Evolutionary conservation across 1,140 invertebrate species (phyloP), one percentile per base, ranked within the genome.

Genomic region (Panagrolaimus sp.): DNA sequence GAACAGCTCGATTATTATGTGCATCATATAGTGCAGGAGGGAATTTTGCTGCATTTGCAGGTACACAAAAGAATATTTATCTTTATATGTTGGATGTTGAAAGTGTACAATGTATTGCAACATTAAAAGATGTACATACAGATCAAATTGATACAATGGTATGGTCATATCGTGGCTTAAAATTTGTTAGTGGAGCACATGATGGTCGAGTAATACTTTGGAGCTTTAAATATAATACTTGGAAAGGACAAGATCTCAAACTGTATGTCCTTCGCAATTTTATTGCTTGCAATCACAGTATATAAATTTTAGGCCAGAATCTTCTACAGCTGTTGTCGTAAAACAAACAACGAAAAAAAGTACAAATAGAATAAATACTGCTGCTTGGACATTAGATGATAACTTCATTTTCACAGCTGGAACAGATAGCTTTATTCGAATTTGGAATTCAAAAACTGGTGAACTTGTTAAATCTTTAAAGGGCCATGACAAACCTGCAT

Each of bases 131-230:
- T 85, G 88, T 90, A 0, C 91, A 96, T 77, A 89, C 90, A 85
- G 94, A 98, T 84, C 89, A 91, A 23, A 94, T 99, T 2, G 96
- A 98, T 84, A 94, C 91, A 65, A 90, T 99, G 69, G 90, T 92
- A 72, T 98, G 96, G 91, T 90, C 92, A 62, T 91, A 96, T 83
- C 84, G 84, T 38, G 90, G 90, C 0, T 92, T 71, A 85, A 87
- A 80, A 42, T 96, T 98, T 85, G 88, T 96, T 53, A 96, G 92
- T 47, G 96, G 96, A 13, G 92, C 91, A 74, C 95, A 94, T 85
- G 96, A 98, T 87, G 96, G 96, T 9, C 92, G 90, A 4, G 94
- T 93, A 0, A 88, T 91, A 74, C 89, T 98, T 65, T 98, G 96
- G 95, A 87, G 89, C 68, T 93, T 92, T 83, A 72, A 72, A 27